Evolutionary conservation across 2,797 vertebrate genomes (phyloP), one percentile per base, ranked within the genome.

Genomic region (Chrosomus eos): DNA sequence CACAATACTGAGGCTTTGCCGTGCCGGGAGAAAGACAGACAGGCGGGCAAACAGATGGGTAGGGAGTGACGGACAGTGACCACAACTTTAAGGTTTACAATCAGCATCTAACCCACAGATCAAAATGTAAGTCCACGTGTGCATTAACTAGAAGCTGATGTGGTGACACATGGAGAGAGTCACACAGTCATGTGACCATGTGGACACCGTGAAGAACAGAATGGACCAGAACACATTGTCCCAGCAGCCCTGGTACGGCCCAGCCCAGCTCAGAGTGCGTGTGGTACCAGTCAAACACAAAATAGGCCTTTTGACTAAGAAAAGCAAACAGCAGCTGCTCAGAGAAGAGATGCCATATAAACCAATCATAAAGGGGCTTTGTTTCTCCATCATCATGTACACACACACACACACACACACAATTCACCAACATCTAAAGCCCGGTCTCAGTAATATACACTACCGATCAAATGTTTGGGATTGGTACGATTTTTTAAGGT

Each of bases 1-100:
- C 88, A 96, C 94, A 95, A 95, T 94, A 91, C 87, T 64, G 88
- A 80, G 94, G 94, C 90, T 95, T 95, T 95, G 94, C 88, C 86
- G 81, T 90, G 84, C 93, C 90, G 92, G 92, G 92, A 92, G 48
- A 82, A 51, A 67, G 48, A 81, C 40, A 45, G 78, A 84, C 66
- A 48, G 58, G 86, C 48, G 53, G 55, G 55, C 74, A 67, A 45
- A 43, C 76, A 64, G 74, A 81, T 51, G 58, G 43, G 28, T 66
- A 36, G 18, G 38, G 58, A 68, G 62, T 68, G 72, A 53, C 7
- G 40, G 68, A 83, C 11, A 72, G 68, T 40, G 60, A 87, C 28
- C 53, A 71, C 38, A 28, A 81, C 62, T 70, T 55, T 55, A 77
- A 84, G 74, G 33, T 70, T 83, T 76, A 76, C 40, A 67, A 67